Evolutionary conservation across 2,888 invertebrate species (phyloP), one percentile per base, ranked within the genome.

Genomic region (Catocala sponsa): DNA sequence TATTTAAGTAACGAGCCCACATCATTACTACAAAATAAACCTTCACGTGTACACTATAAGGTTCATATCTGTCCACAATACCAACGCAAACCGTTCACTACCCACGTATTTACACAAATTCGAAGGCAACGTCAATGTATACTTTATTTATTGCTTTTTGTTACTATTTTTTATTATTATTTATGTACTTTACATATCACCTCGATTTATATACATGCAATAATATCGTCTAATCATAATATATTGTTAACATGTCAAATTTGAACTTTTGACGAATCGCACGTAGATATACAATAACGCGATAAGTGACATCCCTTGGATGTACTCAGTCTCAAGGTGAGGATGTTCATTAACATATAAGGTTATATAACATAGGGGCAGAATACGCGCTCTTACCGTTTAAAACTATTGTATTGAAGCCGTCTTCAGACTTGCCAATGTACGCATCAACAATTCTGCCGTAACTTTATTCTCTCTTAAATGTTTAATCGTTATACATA

Each of bases 91-190:
- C 85, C 84, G 83, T 82, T 84, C 76, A 83, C 88, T 88, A 88
- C 86, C 81, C 79, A 81, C 78, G 77, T 91, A 90, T 93, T 82
- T 91, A 91, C 90, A 92, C 87, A 82, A 85, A 85, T 85, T 86
- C 84, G 88, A 94, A 94, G 94, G 94, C 94, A 94, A 93, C 94
- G 89, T 91, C 90, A 92, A 92, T 91, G 94, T 94, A 94, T 94
- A 94, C 94, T 91, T 93, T 94, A 93, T 90, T 93, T 94, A 94
- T 94, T 94, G 94, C 94, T 94, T 94, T 81, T 90, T 91, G 91
- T 92, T 92, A 86, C 87, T 89, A 87, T 90, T 86, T 87, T 84
- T 88, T 74, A 63, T 69, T 74, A 76, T 87, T 85, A 87, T 69
- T 69, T 85, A 92, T 91, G 91, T 92, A 92, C 88, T 92, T 89